Percentiles rank a stretch among this genome's conserved stretches.
phyloP scores from a whole-genome alignment of 2,113 vertebrate genomes.

The Pseudorasbora parva region DNA sequence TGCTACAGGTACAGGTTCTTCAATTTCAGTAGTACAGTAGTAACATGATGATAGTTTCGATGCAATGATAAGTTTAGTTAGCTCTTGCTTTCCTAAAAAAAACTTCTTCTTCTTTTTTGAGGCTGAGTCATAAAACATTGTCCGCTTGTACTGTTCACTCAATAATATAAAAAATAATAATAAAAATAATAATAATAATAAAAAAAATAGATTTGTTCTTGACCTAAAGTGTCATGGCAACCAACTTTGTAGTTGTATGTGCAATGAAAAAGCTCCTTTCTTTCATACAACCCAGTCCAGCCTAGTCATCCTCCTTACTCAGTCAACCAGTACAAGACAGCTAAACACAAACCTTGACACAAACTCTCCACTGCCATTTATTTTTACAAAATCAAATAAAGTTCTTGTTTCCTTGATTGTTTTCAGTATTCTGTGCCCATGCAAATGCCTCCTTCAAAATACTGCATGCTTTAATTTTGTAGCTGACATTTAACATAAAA shows the following conservation, averaged over 20 bases:
- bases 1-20: too few species aligned
- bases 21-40: too few species aligned
- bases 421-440: neutral
- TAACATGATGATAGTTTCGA: too few species aligned
- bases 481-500: constrained; percentile 21
- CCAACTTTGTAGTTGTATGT: neutral
- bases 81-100: too few species aligned
- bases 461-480: constrained; percentile 12
- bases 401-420: neutral
- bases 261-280: neutral
- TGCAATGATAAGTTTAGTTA: too few species aligned
- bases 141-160: constrained; percentile 1
- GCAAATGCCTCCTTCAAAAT: neutral
- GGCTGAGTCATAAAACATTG: too few species aligned
- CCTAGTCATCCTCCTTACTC: neutral
- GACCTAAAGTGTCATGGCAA: constrained; percentile 18
- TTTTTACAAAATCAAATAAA: neutral
- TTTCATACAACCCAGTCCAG: neutral
- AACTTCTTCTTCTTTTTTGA: too few species aligned
- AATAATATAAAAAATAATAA: too few species aligned
- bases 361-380: neutral
- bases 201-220: constrained; percentile 50
- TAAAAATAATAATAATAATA: too few species aligned
- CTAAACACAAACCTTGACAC: neutral
- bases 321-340: neutral